A percentile compares a stretch with the other conserved stretches of the same genome.
These are phyloP conservation scores for Serripes groenlandicus DNA, from an alignment of 2,888 invertebrate genomes.

Conservation along the genomic window DNA sequence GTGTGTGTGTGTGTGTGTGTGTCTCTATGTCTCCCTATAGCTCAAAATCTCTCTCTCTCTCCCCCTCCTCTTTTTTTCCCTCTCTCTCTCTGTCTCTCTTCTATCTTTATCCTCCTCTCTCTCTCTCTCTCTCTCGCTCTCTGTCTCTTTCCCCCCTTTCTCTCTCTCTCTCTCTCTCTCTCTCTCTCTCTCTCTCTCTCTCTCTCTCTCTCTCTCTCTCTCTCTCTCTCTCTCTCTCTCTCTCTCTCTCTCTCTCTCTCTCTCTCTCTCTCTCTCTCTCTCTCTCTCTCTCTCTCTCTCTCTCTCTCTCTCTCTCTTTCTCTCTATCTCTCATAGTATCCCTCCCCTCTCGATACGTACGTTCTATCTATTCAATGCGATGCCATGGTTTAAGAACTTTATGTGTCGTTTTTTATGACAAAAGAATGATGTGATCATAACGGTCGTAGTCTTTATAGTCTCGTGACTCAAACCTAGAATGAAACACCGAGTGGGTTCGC, in stretches of 20 bases:
- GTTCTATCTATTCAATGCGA: no score
- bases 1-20: not conserved
- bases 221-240: not conserved
- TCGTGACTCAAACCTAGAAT: no score
- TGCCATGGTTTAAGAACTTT: no score
- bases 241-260: not conserved
- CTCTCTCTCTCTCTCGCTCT: not conserved
- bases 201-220: not conserved
- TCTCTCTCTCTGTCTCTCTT: not conserved
- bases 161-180: not conserved
- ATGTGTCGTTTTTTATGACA: no score
- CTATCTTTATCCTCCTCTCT: not conserved
- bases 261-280: not conserved
- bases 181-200: not conserved
- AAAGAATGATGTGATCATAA: no score
- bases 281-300: not conserved
- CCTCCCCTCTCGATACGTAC: no score
- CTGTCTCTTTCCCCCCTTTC: not conserved
- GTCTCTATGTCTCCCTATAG: not conserved
- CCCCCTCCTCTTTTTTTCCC: not conserved
- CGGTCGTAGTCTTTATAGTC: no score
- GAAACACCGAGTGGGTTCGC: no score
- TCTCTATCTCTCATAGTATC: no score
- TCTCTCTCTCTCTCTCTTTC: not conserved
- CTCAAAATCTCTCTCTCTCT: not conserved